phyloP scores from a whole-genome alignment of 2,888 invertebrate species.

The Lepeophtheirus nordmannii region DNA sequence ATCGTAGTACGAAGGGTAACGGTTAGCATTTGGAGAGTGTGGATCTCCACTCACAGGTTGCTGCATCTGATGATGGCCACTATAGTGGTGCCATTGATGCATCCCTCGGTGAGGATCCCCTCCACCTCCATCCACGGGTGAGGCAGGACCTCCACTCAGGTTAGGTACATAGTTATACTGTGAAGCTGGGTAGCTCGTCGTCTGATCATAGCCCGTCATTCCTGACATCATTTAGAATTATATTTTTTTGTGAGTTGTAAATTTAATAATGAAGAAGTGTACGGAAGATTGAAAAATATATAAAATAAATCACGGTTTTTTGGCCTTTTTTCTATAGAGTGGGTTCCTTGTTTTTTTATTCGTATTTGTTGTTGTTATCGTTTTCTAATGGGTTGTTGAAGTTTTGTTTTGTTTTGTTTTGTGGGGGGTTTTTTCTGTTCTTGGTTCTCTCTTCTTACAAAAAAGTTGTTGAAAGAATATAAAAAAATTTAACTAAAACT shows the following conservation, averaged over 20 bases:
- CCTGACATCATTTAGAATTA: constrained; percentile 13
- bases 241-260: not conserved
- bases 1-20: constrained; percentile 24
- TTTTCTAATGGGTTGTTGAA: too few species aligned
- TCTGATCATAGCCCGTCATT: constrained; percentile 22
- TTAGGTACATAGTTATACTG: constrained; percentile 15
- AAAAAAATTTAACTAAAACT: not conserved
- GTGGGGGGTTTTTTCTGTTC: too few species aligned
- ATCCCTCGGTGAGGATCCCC: constrained; percentile 27
- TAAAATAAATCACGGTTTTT: too few species aligned
- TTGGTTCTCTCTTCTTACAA: too few species aligned
- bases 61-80: constrained; percentile 29
- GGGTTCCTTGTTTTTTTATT: too few species aligned
- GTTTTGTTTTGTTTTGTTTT: too few species aligned
- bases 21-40: constrained; percentile 23
- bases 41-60: constrained; percentile 28
- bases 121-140: not conserved
- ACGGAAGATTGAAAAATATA: too few species aligned
- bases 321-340: too few species aligned
- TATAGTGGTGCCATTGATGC: constrained; percentile 33
- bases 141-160: not conserved
- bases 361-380: too few species aligned
- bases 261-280: not conserved
- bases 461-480: not conserved
- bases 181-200: constrained; percentile 12